Evolutionary conservation across 2,888 invertebrate species (phyloP).

Genomic region (Trissolcus brochymenae): DNA sequence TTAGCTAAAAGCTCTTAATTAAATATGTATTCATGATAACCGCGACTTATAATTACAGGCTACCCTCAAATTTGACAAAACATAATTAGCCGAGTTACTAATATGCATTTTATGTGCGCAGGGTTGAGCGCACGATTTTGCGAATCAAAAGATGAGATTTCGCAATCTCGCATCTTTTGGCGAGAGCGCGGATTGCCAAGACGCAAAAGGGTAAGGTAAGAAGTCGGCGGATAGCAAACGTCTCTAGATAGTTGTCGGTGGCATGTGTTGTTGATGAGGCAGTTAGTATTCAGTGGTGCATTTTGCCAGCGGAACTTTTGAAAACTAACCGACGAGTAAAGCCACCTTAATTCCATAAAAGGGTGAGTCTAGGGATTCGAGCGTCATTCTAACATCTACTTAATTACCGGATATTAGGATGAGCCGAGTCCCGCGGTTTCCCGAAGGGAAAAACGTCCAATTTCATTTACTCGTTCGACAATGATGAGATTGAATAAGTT

Average conservation of each 20-base stretch:
- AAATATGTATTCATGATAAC: conserved; percentile 14
- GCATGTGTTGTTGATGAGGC: conserved; percentile 77
- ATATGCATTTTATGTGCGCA: conserved; percentile 40
- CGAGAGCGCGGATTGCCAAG: conserved; percentile 50
- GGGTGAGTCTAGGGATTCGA: conserved; percentile 69
- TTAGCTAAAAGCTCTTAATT: conserved; percentile 6
- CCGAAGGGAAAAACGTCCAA: conserved; percentile 43
- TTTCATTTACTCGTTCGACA: conserved; percentile 48
- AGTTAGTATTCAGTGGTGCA: conserved; percentile 75
- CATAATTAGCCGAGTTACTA: conserved; percentile 28
- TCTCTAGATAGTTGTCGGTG: conserved; percentile 67
- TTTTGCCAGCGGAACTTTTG: conserved; percentile 71
- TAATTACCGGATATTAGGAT: conserved; percentile 74
- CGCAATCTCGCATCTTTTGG: conserved; percentile 38
- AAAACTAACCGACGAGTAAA: conserved; percentile 74
- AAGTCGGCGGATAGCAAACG: conserved; percentile 62
- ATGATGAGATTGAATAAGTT: conserved; percentile 50
- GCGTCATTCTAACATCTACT: conserved; percentile 73
- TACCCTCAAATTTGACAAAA: conserved; percentile 21
- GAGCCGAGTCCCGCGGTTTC: conserved; percentile 59
- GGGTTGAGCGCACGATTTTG: conserved; percentile 65
- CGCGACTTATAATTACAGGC: conserved; percentile 8
- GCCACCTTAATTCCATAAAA: conserved; percentile 75
- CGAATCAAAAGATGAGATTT: conserved; percentile 71
- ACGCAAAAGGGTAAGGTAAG: conserved; percentile 56